Evolutionary conservation across 2,888 invertebrate genomes (phyloP), one percentile per base, ranked within the genome.

Genomic region (Ferdinandea cuprea): DNA sequence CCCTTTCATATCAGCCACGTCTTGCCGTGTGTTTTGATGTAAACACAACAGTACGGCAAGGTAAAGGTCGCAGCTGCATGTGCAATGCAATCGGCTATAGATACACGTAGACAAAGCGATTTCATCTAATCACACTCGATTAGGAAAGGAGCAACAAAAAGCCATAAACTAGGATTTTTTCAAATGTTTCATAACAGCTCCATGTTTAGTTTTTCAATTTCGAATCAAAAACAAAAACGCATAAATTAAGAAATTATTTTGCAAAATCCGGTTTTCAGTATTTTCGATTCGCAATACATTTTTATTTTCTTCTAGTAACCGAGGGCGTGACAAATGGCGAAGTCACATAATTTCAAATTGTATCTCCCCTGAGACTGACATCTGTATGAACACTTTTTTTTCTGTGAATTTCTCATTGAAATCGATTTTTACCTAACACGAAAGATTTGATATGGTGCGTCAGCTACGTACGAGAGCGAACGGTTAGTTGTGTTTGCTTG

Each of bases 281-380:
- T 46, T n/a, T 63, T 37, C 48, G 63, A 61, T 28, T 59, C 17
- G 25, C 17, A 17, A 40, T 59, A 37, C 15, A 15, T 37, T n/a
- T 37, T 25, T 15, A 28, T 17, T 17, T 28, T 28, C 40, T 42
- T 21, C 21, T n/a, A n/a, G 2, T 13, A 35, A 61, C 63, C 63
- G 63, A 63, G 63, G 63, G 48, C 63, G 63, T 63, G 37, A 63
- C 50, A 37, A 46, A 50, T 50, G 63, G 63, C 48, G 25, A 63
- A 50, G 63, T 37, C 25, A 50, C 35, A 63, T 63, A 50, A 50
- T 50, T 63, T 48, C 50, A 48, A 48, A 50, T 13, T 25, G 63
- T 15, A 25, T 25, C 21, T 25, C 35, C 46, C 17, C 7, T 30
- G 13, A 1, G 6, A 35, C 35, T 32, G 11, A 13, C 35, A 19